Evolutionary conservation across 1,140 invertebrate genomes (phyloP).

Genomic region (Centruroides vittatus): DNA sequence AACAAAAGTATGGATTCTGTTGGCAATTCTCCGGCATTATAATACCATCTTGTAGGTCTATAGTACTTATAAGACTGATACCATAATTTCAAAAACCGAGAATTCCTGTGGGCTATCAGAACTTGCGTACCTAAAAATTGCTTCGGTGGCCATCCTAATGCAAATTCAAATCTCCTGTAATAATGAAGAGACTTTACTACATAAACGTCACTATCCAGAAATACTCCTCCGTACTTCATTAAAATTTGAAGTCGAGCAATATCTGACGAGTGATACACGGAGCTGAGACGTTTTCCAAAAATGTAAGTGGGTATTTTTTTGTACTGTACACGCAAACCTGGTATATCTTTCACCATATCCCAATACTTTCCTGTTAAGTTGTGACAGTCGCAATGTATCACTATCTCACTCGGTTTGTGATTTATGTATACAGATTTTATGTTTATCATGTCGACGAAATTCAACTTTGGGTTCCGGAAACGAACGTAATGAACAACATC

Average conservation of each 20-base stretch:
- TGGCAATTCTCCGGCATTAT: slow-evolving; percentile 26
- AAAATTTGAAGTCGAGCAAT: slow-evolving; percentile 26
- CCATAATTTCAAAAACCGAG: slow-evolving; percentile 23
- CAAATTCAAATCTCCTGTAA: slow-evolving; percentile 28
- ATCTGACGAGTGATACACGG: slow-evolving; percentile 29
- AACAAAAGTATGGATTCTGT: slow-evolving; percentile 19
- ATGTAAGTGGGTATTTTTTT: slow-evolving; percentile 20
- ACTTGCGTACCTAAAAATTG: slow-evolving; percentile 23
- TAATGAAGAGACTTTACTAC: slow-evolving; percentile 27
- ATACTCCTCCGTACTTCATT: slow-evolving; percentile 29
- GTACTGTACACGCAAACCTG: slow-evolving; percentile 8
- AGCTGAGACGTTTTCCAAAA: slow-evolving; percentile 20
- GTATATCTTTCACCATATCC: slow-evolving; percentile 15
- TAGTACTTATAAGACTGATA: slow-evolving; percentile 23
- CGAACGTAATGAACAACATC: slow-evolving; percentile 22
- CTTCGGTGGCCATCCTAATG: slow-evolving; percentile 26
- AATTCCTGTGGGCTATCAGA: slow-evolving; percentile 23
- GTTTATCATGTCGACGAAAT: slow-evolving; percentile 23
- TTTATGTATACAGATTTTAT: slow-evolving; percentile 21
- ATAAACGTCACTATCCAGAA: slow-evolving; percentile 29
- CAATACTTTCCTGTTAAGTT: slow-evolving; percentile 20
- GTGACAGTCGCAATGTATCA: slow-evolving; percentile 23
- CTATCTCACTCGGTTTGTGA: slow-evolving; percentile 21
- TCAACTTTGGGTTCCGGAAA: slow-evolving; percentile 17
- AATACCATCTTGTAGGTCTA: slow-evolving; percentile 22